These are phyloP conservation scores for Neotoma lepida DNA, from an alignment of 2,113 vertebrate species.

Conservation along the genomic window DNA sequence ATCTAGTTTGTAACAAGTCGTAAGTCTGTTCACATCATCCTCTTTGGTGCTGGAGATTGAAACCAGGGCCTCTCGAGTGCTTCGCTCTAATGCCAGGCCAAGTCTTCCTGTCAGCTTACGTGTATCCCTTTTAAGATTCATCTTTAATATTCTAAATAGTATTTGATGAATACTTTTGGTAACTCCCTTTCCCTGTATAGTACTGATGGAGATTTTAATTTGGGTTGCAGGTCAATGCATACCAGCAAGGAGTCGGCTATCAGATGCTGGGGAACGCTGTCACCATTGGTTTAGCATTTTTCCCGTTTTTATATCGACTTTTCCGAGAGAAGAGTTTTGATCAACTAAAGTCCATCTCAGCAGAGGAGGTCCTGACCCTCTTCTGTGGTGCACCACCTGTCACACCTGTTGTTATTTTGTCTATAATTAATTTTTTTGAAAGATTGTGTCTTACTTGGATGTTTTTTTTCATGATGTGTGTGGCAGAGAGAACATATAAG, in stretches of 20 bases:
- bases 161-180: neutral
- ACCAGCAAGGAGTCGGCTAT: slow-evolving; percentile 95
- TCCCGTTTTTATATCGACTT: slow-evolving; percentile 93
- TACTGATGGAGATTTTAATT: slow-evolving; percentile 60
- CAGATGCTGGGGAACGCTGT: slow-evolving; percentile 92
- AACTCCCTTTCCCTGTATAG: neutral
- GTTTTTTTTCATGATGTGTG: slow-evolving; percentile 99
- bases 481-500: slow-evolving; percentile 97
- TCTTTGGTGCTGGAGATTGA: neutral
- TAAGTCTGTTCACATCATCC: neutral
- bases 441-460: slow-evolving; percentile 94
- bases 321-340: slow-evolving; percentile 88
- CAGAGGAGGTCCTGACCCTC: slow-evolving; percentile 86
- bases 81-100: neutral
- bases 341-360: slow-evolving; percentile 85
- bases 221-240: slow-evolving; percentile 91
- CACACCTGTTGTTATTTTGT: slow-evolving; percentile 82
- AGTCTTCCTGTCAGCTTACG: neutral
- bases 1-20: neutral
- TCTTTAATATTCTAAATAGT: slow-evolving; percentile 31
- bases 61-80: neutral
- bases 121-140: slow-evolving; percentile 43
- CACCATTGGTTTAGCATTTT: slow-evolving; percentile 89
- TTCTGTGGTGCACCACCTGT: slow-evolving; percentile 87
- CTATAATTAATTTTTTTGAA: slow-evolving; percentile 92